Evolutionary conservation across 2,888 invertebrate species (phyloP).

Genomic region (Napeogenes inachia): DNA sequence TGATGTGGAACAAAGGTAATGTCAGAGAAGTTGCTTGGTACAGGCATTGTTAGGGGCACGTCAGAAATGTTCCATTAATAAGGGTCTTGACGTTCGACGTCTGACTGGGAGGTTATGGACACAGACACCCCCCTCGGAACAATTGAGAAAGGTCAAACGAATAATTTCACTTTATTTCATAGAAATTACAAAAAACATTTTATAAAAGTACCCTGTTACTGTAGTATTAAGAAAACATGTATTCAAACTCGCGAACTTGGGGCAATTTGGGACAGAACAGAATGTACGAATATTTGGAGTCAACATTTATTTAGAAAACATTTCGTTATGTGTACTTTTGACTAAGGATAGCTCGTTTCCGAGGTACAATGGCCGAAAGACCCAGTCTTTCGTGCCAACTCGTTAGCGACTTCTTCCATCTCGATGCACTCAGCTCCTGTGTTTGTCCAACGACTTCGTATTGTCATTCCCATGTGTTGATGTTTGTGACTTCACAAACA

Average conservation of each 20-base stretch:
- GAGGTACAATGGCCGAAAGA: conserved; percentile 35
- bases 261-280: no score
- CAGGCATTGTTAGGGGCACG: conserved; percentile 10
- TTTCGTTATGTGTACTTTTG: conserved; percentile 34
- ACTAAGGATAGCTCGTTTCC: conserved; percentile 27
- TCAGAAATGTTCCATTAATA: conserved; percentile 29
- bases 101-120: conserved; percentile 10
- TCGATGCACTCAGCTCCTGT: conserved; percentile 35
- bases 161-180: conserved; percentile 8
- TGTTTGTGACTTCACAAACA: conserved; percentile 11
- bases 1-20: conserved; percentile 12
- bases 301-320: conserved; percentile 33
- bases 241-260: no score
- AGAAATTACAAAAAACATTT: no score
- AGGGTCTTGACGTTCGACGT: conserved; percentile 24
- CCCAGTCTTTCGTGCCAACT: conserved; percentile 36
- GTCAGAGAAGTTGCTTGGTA: conserved; percentile 18
- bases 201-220: no score
- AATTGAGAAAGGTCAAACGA: conserved; percentile 21
- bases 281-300: no score
- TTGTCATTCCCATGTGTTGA: conserved; percentile 17
- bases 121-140: not conserved
- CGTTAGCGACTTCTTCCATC: conserved; percentile 46
- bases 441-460: conserved; percentile 29
- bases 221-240: no score